phyloP scores from a whole-genome alignment of 1,140 invertebrate genomes.

The Calliphora vicina region DNA sequence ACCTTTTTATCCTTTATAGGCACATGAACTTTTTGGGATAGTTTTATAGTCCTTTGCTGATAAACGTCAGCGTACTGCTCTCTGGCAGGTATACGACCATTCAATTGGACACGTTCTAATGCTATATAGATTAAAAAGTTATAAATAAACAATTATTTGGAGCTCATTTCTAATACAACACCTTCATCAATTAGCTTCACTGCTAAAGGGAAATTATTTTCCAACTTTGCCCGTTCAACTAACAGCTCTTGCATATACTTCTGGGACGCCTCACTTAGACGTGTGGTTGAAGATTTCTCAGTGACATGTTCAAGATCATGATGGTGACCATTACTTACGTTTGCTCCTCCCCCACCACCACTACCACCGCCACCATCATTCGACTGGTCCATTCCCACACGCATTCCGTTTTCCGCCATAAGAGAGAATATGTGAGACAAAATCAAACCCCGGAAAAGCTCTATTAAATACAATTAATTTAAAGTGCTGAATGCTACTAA shows the following conservation, averaged over 20 bases:
- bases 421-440: constrained; percentile 28
- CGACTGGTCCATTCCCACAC: constrained; percentile 42
- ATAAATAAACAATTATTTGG: background rate
- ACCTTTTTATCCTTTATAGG: constrained; percentile 91
- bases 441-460: constrained; percentile 29
- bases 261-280: constrained; percentile 52
- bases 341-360: constrained; percentile 31
- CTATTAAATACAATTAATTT: constrained; percentile 1
- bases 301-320: constrained; percentile 52
- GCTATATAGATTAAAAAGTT: constrained; percentile 63
- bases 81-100: constrained; percentile 68
- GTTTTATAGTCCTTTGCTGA: constrained; percentile 84
- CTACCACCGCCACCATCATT: constrained; percentile 35
- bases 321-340: constrained; percentile 55
- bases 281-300: constrained; percentile 50
- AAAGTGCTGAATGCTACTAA: background rate
- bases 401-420: constrained; percentile 62
- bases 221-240: constrained; percentile 56
- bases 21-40: constrained; percentile 84
- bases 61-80: constrained; percentile 85
- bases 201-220: constrained; percentile 59
- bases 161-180: constrained; percentile 32
- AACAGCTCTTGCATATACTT: constrained; percentile 61
- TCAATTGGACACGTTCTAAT: constrained; percentile 70
- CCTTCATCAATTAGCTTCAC: constrained; percentile 61